These are phyloP conservation scores for Scaeva pyrastri DNA, from an alignment of 2,888 invertebrate species.

Conservation along the genomic window DNA sequence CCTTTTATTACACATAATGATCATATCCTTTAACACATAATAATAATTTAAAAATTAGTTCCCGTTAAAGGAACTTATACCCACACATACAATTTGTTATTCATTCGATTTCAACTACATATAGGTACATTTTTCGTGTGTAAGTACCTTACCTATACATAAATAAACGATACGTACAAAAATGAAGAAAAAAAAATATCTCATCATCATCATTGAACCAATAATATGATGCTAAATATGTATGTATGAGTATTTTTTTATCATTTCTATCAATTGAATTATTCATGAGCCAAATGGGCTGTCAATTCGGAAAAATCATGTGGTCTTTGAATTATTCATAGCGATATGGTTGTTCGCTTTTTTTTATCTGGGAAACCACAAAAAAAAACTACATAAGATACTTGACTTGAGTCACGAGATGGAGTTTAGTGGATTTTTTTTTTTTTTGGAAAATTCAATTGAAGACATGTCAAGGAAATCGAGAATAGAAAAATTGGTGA, in stretches of 20 bases:
- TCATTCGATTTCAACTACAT: no score
- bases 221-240: conserved; percentile 36
- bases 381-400: background rate
- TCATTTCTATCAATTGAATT: conserved; percentile 40
- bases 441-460: background rate
- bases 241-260: background rate
- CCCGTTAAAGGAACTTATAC: background rate
- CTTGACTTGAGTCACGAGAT: background rate
- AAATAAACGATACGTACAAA: background rate
- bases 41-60: conserved; percentile 1
- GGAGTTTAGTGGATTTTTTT: background rate
- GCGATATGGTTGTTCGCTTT: conserved; percentile 4
- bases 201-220: conserved; percentile 41
- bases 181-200: conserved; percentile 5
- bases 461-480: background rate
- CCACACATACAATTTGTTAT: background rate
- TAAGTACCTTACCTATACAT: no score
- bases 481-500: conserved; percentile 22
- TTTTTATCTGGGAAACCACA: background rate
- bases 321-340: conserved; percentile 55
- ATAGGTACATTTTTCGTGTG: no score
- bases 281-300: conserved; percentile 54
- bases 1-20: no score
- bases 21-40: no score
- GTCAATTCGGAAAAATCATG: conserved; percentile 47